Evolutionary conservation across 2,113 vertebrate species (phyloP), one percentile per base, ranked within the genome.

Genomic region (Kryptolebias marmoratus): DNA sequence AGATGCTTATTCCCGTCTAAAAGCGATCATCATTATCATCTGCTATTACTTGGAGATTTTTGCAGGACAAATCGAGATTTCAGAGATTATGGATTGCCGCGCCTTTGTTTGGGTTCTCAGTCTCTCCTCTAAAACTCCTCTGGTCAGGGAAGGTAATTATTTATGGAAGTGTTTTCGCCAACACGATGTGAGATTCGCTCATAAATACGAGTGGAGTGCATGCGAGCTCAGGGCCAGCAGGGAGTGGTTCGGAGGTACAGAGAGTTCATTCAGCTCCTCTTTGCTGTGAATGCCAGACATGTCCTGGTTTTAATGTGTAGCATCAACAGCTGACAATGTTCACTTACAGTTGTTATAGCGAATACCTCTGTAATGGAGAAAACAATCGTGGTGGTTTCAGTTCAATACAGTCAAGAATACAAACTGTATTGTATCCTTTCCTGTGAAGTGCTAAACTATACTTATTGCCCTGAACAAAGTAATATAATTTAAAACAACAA

Each of bases 111-210:
- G 49, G 39, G 16, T 54, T 75, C 76, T 71, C 68, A 16, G 69
- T 54, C 59, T 72, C 52, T 67, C 47, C 47, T 64, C 1, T 65
- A 48, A 63, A 65, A 22, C 58, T 58, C 28, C 59, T 70, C 58
- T 22, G 28, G 45, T 73, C 67, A 12, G 64, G 13, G 28, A 45
- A 27, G 59, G 79, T 68, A 82, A 85, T 85, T 87, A 80, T 87
- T 85, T 56, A 76, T 49, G 44, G 66, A 71, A 53, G 22, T 64
- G 66, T 55, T 64, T 78, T 67, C 68, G 67, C 79, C 68, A 74
- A 39, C 63, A 60, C 7, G 45, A 55, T 63, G 60, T 75, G 47
- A 13, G 39, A 71, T 77, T 81, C 56, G 22, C 45, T 64, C 56
- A 83, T 78, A 57, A 79, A 75, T 52, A 58, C 61, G 15, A 48